phyloP scores from a whole-genome alignment of 1,140 invertebrate genomes.

The Pachyrhynchus sulphureomaculatus region DNA sequence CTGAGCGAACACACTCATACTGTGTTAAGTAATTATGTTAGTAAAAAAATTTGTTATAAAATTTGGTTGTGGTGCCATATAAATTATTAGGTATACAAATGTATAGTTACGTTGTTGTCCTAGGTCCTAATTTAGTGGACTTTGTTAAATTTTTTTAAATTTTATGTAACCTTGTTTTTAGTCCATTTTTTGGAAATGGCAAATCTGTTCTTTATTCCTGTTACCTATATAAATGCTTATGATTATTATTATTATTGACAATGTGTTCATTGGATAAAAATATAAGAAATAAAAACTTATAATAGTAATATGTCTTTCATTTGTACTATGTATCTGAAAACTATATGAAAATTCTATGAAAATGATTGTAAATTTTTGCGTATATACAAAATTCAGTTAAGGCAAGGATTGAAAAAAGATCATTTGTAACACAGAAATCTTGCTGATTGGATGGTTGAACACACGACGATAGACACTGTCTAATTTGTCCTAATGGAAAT shows the following conservation, averaged over 20 bases:
- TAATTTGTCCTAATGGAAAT: too few relatives aligned
- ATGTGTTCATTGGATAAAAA: slow-evolving; percentile 52
- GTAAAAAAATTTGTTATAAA: slow-evolving; percentile 5
- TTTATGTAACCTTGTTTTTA: slow-evolving; percentile 8
- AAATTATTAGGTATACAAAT: slow-evolving; percentile 3
- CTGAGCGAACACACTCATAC: background rate
- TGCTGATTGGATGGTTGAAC: too few relatives aligned
- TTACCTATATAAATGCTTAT: slow-evolving; percentile 20
- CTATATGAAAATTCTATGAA: too few relatives aligned
- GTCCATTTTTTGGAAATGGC: slow-evolving; percentile 41
- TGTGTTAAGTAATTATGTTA: slow-evolving; percentile 12
- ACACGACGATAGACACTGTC: too few relatives aligned
- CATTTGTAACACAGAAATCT: too few relatives aligned
- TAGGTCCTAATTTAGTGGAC: slow-evolving; percentile 21
- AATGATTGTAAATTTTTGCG: too few relatives aligned
- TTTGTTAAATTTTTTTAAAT: slow-evolving; percentile 23
- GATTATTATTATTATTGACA: slow-evolving; percentile 45
- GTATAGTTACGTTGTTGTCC: slow-evolving; percentile 20
- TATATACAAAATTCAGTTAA: too few relatives aligned
- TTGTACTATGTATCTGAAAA: background rate
- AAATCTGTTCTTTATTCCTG: slow-evolving; percentile 43
- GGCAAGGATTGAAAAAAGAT: too few relatives aligned
- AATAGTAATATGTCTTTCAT: too few relatives aligned
- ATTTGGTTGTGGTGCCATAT: slow-evolving; percentile 28
- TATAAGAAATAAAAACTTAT: slow-evolving; percentile 45